Evolutionary conservation across 2,888 invertebrate species (phyloP), one percentile per base, ranked within the genome.

Genomic region (Trimorus sp.): DNA sequence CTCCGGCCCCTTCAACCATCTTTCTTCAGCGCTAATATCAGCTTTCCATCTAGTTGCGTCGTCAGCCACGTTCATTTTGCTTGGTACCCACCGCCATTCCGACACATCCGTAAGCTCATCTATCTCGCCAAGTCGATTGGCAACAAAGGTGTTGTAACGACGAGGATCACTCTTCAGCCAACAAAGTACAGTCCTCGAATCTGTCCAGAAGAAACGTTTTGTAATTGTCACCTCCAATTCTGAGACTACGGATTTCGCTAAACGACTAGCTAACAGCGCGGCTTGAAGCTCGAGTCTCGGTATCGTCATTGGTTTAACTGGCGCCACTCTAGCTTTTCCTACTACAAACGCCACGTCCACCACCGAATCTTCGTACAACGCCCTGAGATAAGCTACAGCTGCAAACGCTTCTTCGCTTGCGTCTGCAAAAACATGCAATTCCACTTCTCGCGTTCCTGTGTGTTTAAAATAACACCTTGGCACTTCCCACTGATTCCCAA

Each of bases 51-150:
- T 40, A 11, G 42, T 60, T 16, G 15, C 60, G 40, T 45, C 60
- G 14, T 60, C 60, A 26, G 16, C 42, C 82, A 69, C 89, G 88
- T 63, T 89, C 86, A 3, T 87, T 88, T 15, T 88, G 54, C 59
- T 12, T 8, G 60, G 60, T 0, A 42, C 42, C 42, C 42, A 42
- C 9, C 9, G 42, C 42, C 42, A 42, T 9, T 42, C 42, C 7
- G 7, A 8, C 42, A 7, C 42, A 42, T 9, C 9, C 42, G 42
- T 42, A 8, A 9, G 7, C 9, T 42, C 42, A 42, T 42, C 42
- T 8, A n/a, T n/a, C n/a, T n/a, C n/a, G n/a, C n/a, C n/a, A n/a
- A n/a, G n/a, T n/a, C n/a, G n/a, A n/a, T n/a, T 59, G 3, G 59
- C 40, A 8, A 59, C 42, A 11, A 59, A 59, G 11, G 59, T 15